Evolutionary conservation across 2,797 vertebrate species (phyloP).

Genomic region (Gallirallus australis): DNA sequence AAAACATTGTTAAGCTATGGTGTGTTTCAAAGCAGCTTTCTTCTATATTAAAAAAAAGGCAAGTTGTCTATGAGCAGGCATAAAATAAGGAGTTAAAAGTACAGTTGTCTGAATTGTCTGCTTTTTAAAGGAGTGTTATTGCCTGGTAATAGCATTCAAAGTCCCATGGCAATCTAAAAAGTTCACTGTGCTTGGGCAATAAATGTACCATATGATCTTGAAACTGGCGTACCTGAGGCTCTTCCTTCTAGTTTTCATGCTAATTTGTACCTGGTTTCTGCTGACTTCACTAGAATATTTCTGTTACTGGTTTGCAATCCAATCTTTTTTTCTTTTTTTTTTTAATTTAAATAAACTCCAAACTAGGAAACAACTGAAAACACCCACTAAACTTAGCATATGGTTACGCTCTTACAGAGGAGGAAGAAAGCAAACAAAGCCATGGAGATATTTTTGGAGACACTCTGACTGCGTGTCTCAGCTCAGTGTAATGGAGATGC

Average conservation of each 20-base stretch:
- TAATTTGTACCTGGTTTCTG: constrained; percentile 2
- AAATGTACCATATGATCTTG: not conserved
- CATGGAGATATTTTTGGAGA: constrained; percentile 25
- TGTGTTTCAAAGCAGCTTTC: not conserved
- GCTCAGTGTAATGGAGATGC: not conserved
- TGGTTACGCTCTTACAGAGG: not conserved
- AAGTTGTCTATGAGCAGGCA: not conserved
- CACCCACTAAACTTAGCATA: constrained; percentile 47
- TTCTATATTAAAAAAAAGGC: not conserved
- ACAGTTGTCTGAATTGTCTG: not conserved
- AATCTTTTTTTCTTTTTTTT: not conserved
- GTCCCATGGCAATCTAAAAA: not conserved
- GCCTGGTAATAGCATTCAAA: not conserved
- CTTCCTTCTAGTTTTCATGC: not conserved
- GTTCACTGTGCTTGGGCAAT: not conserved
- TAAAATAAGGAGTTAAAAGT: constrained; percentile 3
- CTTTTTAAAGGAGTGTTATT: not conserved
- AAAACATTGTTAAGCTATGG: not conserved
- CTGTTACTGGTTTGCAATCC: not conserved
- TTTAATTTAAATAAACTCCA: not conserved
- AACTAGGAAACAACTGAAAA: constrained; percentile 39
- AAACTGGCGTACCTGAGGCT: not conserved
- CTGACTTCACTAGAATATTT: constrained; percentile 36
- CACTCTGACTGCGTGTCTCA: not conserved
- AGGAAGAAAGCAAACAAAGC: constrained; percentile 45